Evolutionary conservation across 1,140 invertebrate genomes (phyloP).

Genomic region (Bombus sylvicola): DNA sequence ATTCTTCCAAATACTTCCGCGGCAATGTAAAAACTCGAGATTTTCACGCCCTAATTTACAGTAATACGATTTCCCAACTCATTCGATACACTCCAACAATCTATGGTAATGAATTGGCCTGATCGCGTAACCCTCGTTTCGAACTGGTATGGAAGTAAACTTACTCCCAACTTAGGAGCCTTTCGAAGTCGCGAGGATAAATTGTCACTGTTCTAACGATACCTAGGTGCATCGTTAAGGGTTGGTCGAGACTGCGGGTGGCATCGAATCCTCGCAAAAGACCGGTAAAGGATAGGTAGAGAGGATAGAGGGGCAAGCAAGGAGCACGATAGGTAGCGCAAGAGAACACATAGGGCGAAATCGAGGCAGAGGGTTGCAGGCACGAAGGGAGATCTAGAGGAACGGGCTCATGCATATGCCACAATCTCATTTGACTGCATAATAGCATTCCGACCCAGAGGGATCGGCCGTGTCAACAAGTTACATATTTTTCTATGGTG

Average conservation of each 20-base stretch:
- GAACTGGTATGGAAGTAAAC: too few relatives aligned
- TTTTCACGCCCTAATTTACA: not conserved
- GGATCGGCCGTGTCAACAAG: conserved; percentile 81
- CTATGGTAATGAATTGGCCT: conserved; percentile 6
- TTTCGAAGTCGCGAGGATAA: conserved; percentile 46
- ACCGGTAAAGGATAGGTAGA: conserved; percentile 17
- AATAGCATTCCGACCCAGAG: conserved; percentile 79
- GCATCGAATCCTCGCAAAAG: conserved; percentile 8
- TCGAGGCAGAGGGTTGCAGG: conserved; percentile 25
- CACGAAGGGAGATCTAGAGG: conserved; percentile 50
- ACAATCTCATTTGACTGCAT: conserved; percentile 83
- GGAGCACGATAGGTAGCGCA: not conserved
- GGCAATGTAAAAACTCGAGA: not conserved
- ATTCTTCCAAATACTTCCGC: not conserved
- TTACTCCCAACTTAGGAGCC: conserved; percentile 30
- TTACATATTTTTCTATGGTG: conserved; percentile 76
- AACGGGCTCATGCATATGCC: conserved; percentile 81
- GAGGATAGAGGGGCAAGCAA: not conserved
- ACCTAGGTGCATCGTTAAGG: conserved; percentile 65
- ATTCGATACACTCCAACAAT: conserved; percentile 1
- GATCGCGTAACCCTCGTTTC: not conserved
- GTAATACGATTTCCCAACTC: not conserved
- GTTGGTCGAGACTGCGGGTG: conserved; percentile 11
- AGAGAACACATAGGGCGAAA: conserved; percentile 30
- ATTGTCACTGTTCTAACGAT: conserved; percentile 57